Percentiles rank a stretch among this genome's conserved stretches.
Conservation (phyloP, 2,888 invertebrate species). For the Meteorus colon region DNA sequence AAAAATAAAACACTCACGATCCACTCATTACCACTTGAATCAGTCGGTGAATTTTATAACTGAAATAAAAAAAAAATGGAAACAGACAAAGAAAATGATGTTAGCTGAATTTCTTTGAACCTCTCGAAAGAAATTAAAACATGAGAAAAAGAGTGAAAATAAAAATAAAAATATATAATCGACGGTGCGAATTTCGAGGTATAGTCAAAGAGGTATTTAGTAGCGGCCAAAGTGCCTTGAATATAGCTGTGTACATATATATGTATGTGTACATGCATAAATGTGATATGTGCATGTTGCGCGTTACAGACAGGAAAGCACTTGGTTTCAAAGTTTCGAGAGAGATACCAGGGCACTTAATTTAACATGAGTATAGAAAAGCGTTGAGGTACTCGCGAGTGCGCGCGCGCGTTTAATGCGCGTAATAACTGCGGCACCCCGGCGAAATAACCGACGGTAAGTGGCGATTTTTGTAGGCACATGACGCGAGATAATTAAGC, state of each 20-base stretch:
- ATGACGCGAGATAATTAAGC: constrained; percentile 38
- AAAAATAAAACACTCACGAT: constrained; percentile 25
- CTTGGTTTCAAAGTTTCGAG: constrained; percentile 27
- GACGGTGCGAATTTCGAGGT: background rate
- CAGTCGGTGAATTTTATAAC: constrained; percentile 28
- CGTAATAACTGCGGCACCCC: constrained; percentile 37
- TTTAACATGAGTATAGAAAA: constrained; percentile 34
- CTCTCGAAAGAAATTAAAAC: background rate
- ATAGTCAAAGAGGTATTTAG: constrained; percentile 22
- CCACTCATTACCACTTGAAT: constrained; percentile 35
- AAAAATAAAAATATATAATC: background rate
- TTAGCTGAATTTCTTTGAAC: background rate
- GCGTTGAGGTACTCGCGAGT: constrained; percentile 6
- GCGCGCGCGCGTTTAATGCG: constrained; percentile 32
- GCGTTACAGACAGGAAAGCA: constrained; percentile 32
- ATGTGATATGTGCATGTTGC: background rate
- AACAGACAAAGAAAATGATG: background rate
- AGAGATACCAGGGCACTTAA: constrained; percentile 41
- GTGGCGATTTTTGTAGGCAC: constrained; percentile 38
- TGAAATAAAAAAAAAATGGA: background rate
- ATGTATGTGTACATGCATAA: constrained; percentile 3
- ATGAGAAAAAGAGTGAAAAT: background rate
- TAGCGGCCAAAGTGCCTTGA: constrained; percentile 21
- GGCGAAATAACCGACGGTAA: constrained; percentile 37
- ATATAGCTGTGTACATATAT: constrained; percentile 4